Conservation (phyloP, 2,888 invertebrate genomes). For the Sialis lutaria region DNA sequence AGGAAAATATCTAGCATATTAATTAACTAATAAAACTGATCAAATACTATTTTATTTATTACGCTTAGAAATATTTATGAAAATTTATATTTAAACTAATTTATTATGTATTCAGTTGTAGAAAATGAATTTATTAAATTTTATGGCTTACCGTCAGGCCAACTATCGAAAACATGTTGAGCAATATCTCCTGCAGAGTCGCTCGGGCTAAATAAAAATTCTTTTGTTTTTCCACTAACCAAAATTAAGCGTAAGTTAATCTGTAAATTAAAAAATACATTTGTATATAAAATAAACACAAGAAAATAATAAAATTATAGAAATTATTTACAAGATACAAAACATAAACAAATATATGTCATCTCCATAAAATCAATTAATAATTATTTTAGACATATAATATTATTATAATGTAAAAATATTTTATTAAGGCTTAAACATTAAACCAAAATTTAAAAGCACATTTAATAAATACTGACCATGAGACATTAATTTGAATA, state of each 20-base stretch:
- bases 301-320: too few relatives aligned
- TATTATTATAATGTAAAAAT: too few relatives aligned
- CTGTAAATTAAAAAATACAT: conserved; percentile 37
- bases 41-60: background rate
- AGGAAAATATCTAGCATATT: background rate
- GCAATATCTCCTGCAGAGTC: conserved; percentile 98
- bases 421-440: too few relatives aligned
- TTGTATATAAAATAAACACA: too few relatives aligned
- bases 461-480: too few relatives aligned
- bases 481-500: too few relatives aligned
- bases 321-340: too few relatives aligned
- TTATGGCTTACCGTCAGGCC: conserved; percentile 77
- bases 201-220: conserved; percentile 92
- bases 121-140: background rate
- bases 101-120: background rate
- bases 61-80: background rate
- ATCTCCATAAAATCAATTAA: too few relatives aligned
- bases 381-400: too few relatives aligned
- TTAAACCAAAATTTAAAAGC: too few relatives aligned
- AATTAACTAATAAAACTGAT: background rate
- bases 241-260: conserved; percentile 95
- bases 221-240: conserved; percentile 98
- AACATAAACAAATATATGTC: too few relatives aligned
- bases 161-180: conserved; percentile 96
- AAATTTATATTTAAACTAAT: background rate